These are phyloP conservation scores for Trichomalopsis sarcophagae DNA, from an alignment of 1,140 invertebrate genomes.

Conservation along the genomic window DNA sequence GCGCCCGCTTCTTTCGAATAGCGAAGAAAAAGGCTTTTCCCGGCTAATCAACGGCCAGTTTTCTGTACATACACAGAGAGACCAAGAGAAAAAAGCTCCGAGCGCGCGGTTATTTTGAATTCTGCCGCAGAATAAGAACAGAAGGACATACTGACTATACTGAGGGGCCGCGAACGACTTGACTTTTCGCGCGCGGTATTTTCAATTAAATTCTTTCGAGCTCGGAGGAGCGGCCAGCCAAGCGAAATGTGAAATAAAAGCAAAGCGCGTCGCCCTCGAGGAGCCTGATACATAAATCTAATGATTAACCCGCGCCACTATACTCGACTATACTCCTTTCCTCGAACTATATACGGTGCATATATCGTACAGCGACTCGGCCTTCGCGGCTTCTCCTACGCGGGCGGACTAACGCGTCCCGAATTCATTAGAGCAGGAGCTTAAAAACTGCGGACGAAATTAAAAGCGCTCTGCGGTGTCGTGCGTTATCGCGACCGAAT, in stretches of 20 bases:
- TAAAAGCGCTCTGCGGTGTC: conserved; percentile 48
- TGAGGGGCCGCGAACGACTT: conserved; percentile 10
- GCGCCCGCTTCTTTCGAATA: no score
- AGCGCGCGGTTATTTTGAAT: not conserved
- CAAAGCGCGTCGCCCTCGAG: conserved; percentile 49
- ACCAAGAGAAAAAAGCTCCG: not conserved
- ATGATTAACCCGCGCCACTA: conserved; percentile 57
- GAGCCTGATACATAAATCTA: conserved; percentile 66
- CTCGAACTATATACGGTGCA: not conserved
- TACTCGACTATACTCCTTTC: not conserved
- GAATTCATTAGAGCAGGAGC: conserved; percentile 39
- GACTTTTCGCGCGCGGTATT: conserved; percentile 64
- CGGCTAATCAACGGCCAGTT: not conserved
- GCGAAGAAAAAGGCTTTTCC: not conserved
- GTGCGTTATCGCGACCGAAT: conserved; percentile 21
- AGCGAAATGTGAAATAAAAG: conserved; percentile 55
- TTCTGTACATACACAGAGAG: no score
- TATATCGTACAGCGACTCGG: no score
- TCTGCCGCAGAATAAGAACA: conserved; percentile 51
- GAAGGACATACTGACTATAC: not conserved
- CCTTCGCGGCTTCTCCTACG: not conserved
- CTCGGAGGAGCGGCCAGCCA: conserved; percentile 57
- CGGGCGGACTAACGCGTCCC: conserved; percentile 22
- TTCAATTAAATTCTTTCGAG: conserved; percentile 72
- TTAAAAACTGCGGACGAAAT: conserved; percentile 35